Conservation (phyloP, 2,113 vertebrate genomes). For the Carassius gibelio region DNA sequence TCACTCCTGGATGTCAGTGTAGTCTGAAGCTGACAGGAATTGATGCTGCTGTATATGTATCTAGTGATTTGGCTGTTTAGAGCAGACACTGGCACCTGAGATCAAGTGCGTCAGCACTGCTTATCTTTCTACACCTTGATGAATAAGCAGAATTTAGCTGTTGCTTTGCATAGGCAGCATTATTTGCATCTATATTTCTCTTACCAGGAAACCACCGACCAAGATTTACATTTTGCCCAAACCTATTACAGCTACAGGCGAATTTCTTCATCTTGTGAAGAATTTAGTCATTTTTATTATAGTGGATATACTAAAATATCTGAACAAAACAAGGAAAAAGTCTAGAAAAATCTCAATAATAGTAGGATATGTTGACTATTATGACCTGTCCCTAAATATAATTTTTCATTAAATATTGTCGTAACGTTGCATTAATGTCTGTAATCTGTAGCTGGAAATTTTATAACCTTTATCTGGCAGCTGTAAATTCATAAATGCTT, state of each 20-base stretch:
- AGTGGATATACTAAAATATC: too few relatives aligned
- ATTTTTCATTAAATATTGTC: too few relatives aligned
- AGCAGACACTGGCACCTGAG: conserved; percentile 33
- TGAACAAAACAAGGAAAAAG: too few relatives aligned
- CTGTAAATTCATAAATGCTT: neutral
- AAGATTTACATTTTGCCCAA: conserved; percentile 32
- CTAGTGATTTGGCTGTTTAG: neutral
- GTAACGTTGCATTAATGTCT: neutral
- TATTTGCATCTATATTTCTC: conserved; percentile 49
- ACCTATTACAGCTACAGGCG: neutral
- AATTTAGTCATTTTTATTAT: too few relatives aligned
- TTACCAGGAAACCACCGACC: conserved; percentile 10
- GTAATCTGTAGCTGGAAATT: neutral
- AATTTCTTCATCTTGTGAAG: neutral
- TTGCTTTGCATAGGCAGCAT: conserved; percentile 13
- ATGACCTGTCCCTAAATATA: neutral
- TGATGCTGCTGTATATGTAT: conserved; percentile 2
- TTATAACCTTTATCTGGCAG: neutral
- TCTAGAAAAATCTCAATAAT: too few relatives aligned
- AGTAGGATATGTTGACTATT: too few relatives aligned
- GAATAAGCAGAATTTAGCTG: conserved; percentile 23
- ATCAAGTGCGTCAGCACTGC: neutral
- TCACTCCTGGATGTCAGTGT: neutral
- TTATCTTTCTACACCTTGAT: conserved; percentile 29
- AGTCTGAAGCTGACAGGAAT: neutral